These are phyloP conservation scores for Caerostris extrusa DNA, from an alignment of 1,140 invertebrate genomes.

Conservation along the genomic window DNA sequence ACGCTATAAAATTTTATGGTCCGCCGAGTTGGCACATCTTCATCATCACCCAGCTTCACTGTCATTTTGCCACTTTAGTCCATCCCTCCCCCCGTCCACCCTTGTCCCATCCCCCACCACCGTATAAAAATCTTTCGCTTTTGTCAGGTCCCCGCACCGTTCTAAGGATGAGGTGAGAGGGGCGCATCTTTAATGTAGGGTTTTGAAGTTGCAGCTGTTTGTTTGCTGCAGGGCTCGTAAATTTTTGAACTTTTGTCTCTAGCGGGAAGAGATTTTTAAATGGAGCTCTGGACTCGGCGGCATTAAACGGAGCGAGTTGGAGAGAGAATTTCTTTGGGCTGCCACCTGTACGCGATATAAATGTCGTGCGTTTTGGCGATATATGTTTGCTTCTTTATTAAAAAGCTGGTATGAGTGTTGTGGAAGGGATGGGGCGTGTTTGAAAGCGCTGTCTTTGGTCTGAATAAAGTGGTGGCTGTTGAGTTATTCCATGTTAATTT, in stretches of 20 bases:
- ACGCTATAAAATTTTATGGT: conserved; percentile 66
- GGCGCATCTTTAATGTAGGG: conserved; percentile 4
- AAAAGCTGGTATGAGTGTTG: not conserved
- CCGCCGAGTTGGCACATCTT: conserved; percentile 69
- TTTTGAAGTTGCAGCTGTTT: conserved; percentile 49
- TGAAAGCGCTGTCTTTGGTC: not conserved
- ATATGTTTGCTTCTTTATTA: conserved; percentile 23
- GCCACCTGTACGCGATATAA: conserved; percentile 50
- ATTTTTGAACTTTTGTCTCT: conserved; percentile 49
- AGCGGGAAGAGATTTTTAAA: conserved; percentile 49
- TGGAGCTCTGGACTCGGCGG: not conserved
- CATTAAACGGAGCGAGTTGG: conserved; percentile 27
- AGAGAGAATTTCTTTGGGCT: conserved; percentile 3
- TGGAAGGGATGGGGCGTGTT: not conserved
- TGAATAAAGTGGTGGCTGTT: no score
- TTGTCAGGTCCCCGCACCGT: conserved; percentile 3
- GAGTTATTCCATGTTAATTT: no score
- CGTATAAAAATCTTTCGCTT: conserved; percentile 68
- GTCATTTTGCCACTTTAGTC: not conserved
- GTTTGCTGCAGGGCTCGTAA: conserved; percentile 25
- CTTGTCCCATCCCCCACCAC: not conserved
- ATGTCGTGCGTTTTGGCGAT: not conserved
- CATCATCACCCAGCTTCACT: conserved; percentile 60
- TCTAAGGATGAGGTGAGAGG: not conserved
- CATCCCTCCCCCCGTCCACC: not conserved